Evolutionary conservation across 1,140 invertebrate genomes (phyloP).

Genomic region (Liolophura sinensis): DNA sequence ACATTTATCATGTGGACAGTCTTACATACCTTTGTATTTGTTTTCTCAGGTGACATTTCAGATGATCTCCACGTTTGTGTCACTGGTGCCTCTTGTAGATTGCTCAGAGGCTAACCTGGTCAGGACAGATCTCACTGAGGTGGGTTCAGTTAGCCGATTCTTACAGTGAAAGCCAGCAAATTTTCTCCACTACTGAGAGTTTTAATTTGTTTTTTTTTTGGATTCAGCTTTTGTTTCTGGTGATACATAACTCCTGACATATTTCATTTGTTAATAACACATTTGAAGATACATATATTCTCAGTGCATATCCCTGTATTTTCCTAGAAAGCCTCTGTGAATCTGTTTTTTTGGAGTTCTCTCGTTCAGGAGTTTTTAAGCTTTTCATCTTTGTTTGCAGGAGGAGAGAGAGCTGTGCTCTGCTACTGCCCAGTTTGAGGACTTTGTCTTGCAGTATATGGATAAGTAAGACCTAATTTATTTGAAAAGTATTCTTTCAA

Average conservation of each 20-base stretch:
- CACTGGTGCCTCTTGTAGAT: constrained; percentile 80
- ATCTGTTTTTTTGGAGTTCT: no score
- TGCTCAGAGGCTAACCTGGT: constrained; percentile 74
- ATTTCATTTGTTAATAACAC: no score
- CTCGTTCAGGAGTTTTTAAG: no score
- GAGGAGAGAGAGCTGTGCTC: constrained; percentile 77
- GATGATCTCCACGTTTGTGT: constrained; percentile 76
- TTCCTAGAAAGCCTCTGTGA: no score
- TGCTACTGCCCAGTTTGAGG: constrained; percentile 82
- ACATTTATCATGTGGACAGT: neutral
- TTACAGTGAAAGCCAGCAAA: neutral
- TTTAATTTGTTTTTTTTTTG: no score
- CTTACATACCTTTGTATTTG: neutral
- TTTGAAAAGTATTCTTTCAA: neutral
- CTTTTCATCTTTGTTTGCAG: constrained; percentile 43
- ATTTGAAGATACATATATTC: no score
- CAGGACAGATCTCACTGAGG: constrained; percentile 73
- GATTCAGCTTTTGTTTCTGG: no score
- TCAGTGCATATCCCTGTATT: no score
- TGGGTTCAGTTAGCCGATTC: constrained; percentile 38
- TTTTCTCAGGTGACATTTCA: constrained; percentile 66
- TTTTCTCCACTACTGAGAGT: no score
- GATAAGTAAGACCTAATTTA: constrained; percentile 63
- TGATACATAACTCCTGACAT: no score
- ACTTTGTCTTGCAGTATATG: constrained; percentile 85